A percentile compares a stretch with the other conserved stretches of the same genome.
Conservation (phyloP, 2,797 vertebrate genomes). For the Falco novaeseelandiae region DNA sequence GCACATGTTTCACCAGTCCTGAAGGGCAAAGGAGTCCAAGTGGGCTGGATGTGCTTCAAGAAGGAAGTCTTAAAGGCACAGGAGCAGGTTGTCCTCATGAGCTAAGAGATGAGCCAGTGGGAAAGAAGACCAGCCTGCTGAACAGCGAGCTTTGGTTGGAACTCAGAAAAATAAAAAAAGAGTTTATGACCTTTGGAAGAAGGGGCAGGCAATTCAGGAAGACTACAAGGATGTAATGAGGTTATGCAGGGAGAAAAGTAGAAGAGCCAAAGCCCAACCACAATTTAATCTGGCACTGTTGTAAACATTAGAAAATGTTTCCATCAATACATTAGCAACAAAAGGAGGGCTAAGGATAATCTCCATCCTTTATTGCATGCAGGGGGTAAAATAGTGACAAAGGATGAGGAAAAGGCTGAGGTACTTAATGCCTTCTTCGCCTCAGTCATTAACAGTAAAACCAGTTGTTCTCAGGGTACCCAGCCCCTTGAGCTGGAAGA, state of each 20-base stretch:
- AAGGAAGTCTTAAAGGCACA: neutral
- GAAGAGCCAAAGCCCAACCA: neutral
- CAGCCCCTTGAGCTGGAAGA: neutral
- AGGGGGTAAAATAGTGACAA: neutral
- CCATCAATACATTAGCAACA: neutral
- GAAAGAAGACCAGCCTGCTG: neutral
- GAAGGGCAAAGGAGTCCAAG: neutral
- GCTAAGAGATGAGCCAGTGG: neutral
- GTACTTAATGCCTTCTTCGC: neutral
- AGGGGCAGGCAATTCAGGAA: no score
- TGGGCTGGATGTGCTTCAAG: neutral
- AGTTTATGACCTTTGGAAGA: no score
- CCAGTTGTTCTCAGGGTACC: neutral
- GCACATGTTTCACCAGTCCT: neutral
- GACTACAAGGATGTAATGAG: no score
- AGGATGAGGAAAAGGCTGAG: neutral
- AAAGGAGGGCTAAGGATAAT: neutral
- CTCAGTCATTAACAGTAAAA: neutral
- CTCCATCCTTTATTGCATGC: neutral
- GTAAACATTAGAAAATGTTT: neutral
- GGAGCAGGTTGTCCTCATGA: neutral
- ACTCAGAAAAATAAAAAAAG: no score
- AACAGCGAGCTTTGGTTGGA: no score
- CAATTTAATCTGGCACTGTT: neutral
- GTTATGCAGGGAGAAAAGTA: neutral